These are phyloP conservation scores for Aelia acuminata DNA, from an alignment of 2,888 invertebrate species.

Conservation along the genomic window DNA sequence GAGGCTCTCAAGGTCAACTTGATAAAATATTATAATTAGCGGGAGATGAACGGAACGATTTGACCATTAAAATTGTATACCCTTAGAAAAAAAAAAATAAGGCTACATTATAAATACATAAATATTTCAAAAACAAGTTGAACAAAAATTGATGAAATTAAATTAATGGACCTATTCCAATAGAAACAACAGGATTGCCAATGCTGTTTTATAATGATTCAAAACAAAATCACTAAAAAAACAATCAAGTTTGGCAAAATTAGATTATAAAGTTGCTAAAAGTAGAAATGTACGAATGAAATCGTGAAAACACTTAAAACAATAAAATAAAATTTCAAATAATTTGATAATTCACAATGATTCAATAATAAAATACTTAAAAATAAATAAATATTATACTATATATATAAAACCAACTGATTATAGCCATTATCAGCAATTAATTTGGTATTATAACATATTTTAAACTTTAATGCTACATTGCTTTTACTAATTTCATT, in stretches of 20 bases:
- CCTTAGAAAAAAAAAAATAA: not conserved
- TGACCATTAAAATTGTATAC: not conserved
- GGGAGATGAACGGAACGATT: not conserved
- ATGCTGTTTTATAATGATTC: not conserved
- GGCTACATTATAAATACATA: not conserved
- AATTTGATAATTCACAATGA: conserved; percentile 1
- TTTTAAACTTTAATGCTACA: not conserved
- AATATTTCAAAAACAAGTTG: not conserved
- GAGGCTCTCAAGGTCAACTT: not conserved
- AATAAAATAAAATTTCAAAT: not conserved
- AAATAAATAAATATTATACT: conserved; percentile 10
- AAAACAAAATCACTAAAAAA: not conserved
- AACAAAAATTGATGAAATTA: not conserved
- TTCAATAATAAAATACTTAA: conserved; percentile 27
- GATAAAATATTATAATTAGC: not conserved
- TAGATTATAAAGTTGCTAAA: not conserved
- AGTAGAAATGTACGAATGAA: not conserved
- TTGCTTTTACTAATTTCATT: not conserved
- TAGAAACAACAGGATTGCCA: not conserved
- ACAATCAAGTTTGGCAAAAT: not conserved
- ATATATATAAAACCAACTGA: not conserved
- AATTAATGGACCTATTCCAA: not conserved
- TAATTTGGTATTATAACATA: not conserved
- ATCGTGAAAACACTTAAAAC: not conserved
- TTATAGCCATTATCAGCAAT: not conserved